These are phyloP conservation scores for Exephanes ischioxanthus DNA, from an alignment of 2,888 invertebrate species.

Conservation along the genomic window DNA sequence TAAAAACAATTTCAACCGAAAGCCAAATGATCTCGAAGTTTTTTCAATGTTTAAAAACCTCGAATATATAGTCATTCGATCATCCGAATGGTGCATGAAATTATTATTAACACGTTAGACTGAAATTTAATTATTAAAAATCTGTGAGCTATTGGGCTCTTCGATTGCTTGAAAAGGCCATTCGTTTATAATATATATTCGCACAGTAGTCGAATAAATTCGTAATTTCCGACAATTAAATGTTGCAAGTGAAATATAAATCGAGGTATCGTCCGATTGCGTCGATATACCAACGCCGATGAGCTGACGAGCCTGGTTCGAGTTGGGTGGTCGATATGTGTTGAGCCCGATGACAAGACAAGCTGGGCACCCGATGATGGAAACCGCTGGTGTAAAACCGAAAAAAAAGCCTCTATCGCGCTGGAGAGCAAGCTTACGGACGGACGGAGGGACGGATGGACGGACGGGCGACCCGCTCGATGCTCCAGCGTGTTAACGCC, in stretches of 20 bases:
- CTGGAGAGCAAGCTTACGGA: conserved; percentile 20
- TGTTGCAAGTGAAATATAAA: neutral
- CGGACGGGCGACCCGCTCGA: conserved; percentile 31
- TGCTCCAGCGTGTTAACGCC: conserved; percentile 58
- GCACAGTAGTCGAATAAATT: no score
- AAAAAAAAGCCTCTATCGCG: conserved; percentile 37
- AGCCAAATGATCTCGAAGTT: no score
- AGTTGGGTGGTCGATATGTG: conserved; percentile 38
- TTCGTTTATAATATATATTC: no score
- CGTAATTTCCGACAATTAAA: no score
- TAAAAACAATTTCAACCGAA: no score
- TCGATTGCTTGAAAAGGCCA: no score
- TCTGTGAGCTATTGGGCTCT: no score
- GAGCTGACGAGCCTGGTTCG: neutral
- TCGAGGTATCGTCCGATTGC: neutral
- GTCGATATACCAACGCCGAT: conserved; percentile 29
- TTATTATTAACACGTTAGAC: no score
- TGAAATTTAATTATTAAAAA: no score
- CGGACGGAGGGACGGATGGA: conserved; percentile 45
- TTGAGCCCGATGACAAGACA: conserved; percentile 7
- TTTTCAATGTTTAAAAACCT: no score
- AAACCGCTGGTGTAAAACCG: conserved; percentile 46
- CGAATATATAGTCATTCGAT: no score
- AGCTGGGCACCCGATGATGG: conserved; percentile 15
- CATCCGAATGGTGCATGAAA: no score